Evolutionary conservation across 2,888 invertebrate genomes (phyloP), one percentile per base, ranked within the genome.

Genomic region (Melinaea marsaeus): DNA sequence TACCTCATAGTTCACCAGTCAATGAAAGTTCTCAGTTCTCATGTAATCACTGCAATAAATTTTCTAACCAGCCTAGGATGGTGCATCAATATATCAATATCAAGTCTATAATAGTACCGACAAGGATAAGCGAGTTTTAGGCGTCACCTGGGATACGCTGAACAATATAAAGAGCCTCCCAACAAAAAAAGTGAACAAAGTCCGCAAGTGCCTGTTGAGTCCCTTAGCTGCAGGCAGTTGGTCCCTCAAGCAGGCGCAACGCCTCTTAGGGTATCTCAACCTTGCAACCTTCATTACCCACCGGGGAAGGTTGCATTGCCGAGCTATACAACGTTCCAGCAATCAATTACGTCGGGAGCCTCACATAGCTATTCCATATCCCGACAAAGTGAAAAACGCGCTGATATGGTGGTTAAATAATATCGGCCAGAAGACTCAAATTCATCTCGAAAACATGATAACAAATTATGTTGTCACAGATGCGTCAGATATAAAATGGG

Each of bases 91-190:
- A n/a, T n/a, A n/a, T n/a, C n/a, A n/a, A n/a, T n/a, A n/a, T n/a
- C n/a, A n/a, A n/a, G n/a, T n/a, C n/a, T n/a, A 22, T 64, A 13
- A 47, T 57, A 37, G 47, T 45, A n/a, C 64, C 59, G 32, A 63
- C 58, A n/a, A 35, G 42, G 7, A 34, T 35, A 9, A 37, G 65
- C 22, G 61, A 68, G 35, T 68, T 51, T 48, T 65, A 47, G 64
- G 66, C 46, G 63, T 67, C 13, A 37, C 4, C 7, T 70, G 68
- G 67, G 58, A 66, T 57, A 66, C 66, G 2, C n/a, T 60, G 22
- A 13, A 7, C 62, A 66, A 69, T 57, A 55, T n/a, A 4, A 67
- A 60, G 61, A 11, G 11, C 22, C 22, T 22, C 22, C 1, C 22
- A 22, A 22, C 22, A 22, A 22, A 22, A 22, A 22, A 22, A 22